A percentile compares a stretch with the other conserved stretches of the same genome.
These are phyloP conservation scores for Synaphobranchus kaupii DNA, from an alignment of 2,797 vertebrate species.

Conservation along the genomic window DNA sequence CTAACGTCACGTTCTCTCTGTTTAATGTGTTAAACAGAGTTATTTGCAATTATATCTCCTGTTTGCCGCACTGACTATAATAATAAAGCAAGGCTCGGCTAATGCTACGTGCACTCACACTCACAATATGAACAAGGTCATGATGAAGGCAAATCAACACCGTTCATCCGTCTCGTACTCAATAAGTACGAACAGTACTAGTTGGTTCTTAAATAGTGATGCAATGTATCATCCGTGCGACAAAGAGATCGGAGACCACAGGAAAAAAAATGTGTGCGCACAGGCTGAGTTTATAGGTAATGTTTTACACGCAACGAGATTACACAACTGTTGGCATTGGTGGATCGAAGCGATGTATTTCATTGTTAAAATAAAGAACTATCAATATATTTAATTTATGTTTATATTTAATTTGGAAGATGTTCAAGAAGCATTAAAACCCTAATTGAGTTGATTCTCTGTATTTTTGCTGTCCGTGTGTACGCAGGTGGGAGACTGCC, in stretches of 20 bases:
- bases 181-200: not conserved
- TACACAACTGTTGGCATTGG: not conserved
- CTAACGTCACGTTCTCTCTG: not conserved
- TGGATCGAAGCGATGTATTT: not conserved
- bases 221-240: not conserved
- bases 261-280: not conserved
- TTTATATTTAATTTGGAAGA: not conserved
- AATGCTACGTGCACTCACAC: no score
- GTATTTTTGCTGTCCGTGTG: conserved; percentile 32
- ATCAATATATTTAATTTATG: not conserved
- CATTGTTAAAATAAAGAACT: not conserved
- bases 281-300: not conserved
- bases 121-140: not conserved
- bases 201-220: not conserved
- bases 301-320: not conserved
- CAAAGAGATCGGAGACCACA: not conserved
- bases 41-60: not conserved
- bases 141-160: not conserved
- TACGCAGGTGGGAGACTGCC: conserved; percentile 83
- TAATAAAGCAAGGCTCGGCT: no score
- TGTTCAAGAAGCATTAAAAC: not conserved
- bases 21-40: not conserved
- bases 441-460: not conserved
- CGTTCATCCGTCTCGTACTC: not conserved
- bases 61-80: not conserved